Evolutionary conservation across 2,888 invertebrate genomes (phyloP), one percentile per base, ranked within the genome.

Genomic region (Carcina quercana): DNA sequence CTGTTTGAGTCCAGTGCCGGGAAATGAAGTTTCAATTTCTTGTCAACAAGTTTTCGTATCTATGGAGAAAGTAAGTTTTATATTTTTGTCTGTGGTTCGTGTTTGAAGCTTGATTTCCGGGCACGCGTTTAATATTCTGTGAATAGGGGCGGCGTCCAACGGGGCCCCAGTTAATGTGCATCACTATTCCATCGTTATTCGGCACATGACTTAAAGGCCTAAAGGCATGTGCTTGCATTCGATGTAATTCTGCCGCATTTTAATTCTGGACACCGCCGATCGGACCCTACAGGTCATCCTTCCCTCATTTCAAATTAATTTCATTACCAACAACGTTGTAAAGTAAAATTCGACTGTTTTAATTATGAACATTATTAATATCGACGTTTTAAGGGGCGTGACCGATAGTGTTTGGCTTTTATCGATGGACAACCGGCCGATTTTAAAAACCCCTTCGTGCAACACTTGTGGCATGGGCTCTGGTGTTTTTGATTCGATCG

Each of bases 171-270:
- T 75, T 68, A 62, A 48, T 45, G 54, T 62, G 47, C 61, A 45
- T 57, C 69, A 69, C 59, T 64, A 60, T 72, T 71, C 59, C 52
- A 54, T 61, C 61, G 74, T 61, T 43, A 64, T 75, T 65, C 73
- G 60, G 51, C 68, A 65, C 69, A 62, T 66, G 64, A 50, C 66
- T 80, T 79, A 75, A 79, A 78, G 83, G 83, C 83, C 83, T 80
- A 74, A 79, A 79, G 76, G 59, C 62, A 64, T 78, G 74, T 69
- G 70, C 48, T 55, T 59, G 71, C 58, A 72, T 76, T 63, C 70
- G 65, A 48, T 65, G 49, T 63, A 66, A 76, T 72, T 68, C 59
- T 72, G 67, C 51, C 46, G 65, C 59, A 59, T 55, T 59, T 68
- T 67, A 65, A 71, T 60, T 63, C 59, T 59, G 71, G 66, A 57